phyloP scores from a whole-genome alignment of 1,140 invertebrate species.

The Lethocerus indicus region DNA sequence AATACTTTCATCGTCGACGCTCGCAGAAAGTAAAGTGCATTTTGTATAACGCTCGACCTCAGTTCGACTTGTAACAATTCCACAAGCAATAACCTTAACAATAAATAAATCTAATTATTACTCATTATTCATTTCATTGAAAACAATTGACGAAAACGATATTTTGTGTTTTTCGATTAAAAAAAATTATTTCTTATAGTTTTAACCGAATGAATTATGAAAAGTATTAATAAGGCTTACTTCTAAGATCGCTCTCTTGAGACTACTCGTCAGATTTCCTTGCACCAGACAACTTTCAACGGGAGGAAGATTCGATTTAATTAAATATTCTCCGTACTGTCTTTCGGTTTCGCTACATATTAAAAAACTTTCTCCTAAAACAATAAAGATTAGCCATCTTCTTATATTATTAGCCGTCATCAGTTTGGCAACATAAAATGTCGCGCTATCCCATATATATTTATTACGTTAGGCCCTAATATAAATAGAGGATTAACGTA shows the following conservation, averaged over 20 bases:
- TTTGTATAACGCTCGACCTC: constrained; percentile 64
- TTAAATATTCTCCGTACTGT: constrained; percentile 43
- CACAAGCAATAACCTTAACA: constrained; percentile 67
- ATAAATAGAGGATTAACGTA: too few relatives aligned
- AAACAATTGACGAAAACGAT: constrained; percentile 3
- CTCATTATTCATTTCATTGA: constrained; percentile 7
- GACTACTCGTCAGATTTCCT: constrained; percentile 35
- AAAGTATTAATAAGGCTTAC: constrained; percentile 19
- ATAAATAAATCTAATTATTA: not conserved
- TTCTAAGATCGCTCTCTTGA: constrained; percentile 44
- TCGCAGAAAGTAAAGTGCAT: constrained; percentile 50
- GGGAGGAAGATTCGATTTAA: constrained; percentile 47
- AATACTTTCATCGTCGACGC: constrained; percentile 4
- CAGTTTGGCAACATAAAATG: too few relatives aligned
- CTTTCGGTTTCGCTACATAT: constrained; percentile 66
- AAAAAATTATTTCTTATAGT: too few relatives aligned
- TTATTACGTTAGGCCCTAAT: too few relatives aligned
- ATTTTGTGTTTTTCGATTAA: too few relatives aligned
- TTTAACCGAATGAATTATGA: not conserved
- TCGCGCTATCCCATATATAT: too few relatives aligned
- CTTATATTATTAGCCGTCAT: too few relatives aligned
- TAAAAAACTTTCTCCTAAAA: constrained; percentile 74
- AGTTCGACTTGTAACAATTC: constrained; percentile 48
- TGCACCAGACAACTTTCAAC: constrained; percentile 68
- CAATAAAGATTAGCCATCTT: not conserved